Percentiles rank a stretch among this genome's conserved stretches.
Evolutionary conservation across 2,888 invertebrate genomes (phyloP).

Genomic region (Poecilus cupreus): DNA sequence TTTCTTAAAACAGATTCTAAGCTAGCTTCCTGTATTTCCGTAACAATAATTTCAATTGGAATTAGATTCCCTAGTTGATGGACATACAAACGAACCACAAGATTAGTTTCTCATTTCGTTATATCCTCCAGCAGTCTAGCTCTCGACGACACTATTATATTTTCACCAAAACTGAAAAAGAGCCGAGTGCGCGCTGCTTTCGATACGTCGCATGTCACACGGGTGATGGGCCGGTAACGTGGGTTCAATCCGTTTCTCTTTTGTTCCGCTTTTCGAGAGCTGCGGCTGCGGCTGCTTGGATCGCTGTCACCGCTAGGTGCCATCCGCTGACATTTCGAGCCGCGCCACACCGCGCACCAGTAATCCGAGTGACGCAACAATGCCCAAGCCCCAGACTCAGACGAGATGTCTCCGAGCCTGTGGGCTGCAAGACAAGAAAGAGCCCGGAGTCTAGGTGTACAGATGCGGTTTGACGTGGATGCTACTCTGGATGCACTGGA

Average conservation of each 20-base stretch:
- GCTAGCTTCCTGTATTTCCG: too few species aligned
- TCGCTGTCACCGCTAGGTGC: slow-evolving; percentile 43
- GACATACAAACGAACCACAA: too few species aligned
- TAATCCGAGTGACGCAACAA: slow-evolving; percentile 56
- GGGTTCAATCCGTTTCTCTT: slow-evolving; percentile 59
- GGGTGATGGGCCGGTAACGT: slow-evolving; percentile 29
- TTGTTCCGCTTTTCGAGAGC: slow-evolving; percentile 55
- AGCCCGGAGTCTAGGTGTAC: background rate
- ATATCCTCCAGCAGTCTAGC: too few species aligned
- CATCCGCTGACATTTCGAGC: slow-evolving; percentile 51
- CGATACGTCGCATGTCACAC: slow-evolving; percentile 22
- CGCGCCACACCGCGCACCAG: slow-evolving; percentile 10
- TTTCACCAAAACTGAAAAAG: background rate
- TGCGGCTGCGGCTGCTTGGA: slow-evolving; percentile 14
- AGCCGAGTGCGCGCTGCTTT: background rate
- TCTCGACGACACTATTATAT: background rate
- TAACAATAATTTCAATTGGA: too few species aligned
- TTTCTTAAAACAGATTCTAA: too few species aligned
- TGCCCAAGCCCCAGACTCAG: slow-evolving; percentile 8
- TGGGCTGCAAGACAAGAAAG: background rate
- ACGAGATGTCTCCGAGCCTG: slow-evolving; percentile 30
- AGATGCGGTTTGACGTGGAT: slow-evolving; percentile 28
- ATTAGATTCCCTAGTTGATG: too few species aligned
- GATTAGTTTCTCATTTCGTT: too few species aligned
- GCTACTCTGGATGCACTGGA: background rate